These are phyloP conservation scores for Callyntrura guangdongensis DNA, from an alignment of 2,888 invertebrate genomes.

Conservation along the genomic window DNA sequence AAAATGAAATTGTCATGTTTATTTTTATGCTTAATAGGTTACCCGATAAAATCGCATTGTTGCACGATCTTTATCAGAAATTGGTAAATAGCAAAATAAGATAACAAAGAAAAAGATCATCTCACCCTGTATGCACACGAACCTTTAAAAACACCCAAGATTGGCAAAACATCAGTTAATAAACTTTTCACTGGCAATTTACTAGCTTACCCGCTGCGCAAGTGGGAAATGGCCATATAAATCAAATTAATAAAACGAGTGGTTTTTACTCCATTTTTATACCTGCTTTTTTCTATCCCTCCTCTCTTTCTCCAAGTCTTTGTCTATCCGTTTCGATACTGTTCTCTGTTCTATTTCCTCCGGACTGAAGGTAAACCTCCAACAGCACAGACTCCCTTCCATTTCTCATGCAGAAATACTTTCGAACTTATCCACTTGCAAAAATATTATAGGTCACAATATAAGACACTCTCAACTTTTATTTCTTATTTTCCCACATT, in stretches of 20 bases:
- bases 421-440: constrained; percentile 17
- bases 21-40: background rate
- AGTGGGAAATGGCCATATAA: no score
- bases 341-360: constrained; percentile 83
- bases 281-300: constrained; percentile 83
- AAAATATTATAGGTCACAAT: background rate
- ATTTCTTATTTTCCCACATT: background rate
- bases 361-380: constrained; percentile 83
- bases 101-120: background rate
- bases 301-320: constrained; percentile 83
- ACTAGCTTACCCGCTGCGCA: no score
- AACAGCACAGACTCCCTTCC: constrained; percentile 82
- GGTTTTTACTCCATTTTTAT: background rate
- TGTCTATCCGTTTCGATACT: constrained; percentile 83
- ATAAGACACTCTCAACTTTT: background rate
- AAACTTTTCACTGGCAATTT: no score
- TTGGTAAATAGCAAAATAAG: no score
- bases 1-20: constrained; percentile 40
- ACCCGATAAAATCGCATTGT: background rate
- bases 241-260: no score
- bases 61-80: background rate
- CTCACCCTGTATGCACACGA: constrained; percentile 84
- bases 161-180: background rate
- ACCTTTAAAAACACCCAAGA: constrained; percentile 79
- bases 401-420: constrained; percentile 47